phyloP scores from a whole-genome alignment of 2,113 vertebrate genomes.

The Apteryx mantelli region DNA sequence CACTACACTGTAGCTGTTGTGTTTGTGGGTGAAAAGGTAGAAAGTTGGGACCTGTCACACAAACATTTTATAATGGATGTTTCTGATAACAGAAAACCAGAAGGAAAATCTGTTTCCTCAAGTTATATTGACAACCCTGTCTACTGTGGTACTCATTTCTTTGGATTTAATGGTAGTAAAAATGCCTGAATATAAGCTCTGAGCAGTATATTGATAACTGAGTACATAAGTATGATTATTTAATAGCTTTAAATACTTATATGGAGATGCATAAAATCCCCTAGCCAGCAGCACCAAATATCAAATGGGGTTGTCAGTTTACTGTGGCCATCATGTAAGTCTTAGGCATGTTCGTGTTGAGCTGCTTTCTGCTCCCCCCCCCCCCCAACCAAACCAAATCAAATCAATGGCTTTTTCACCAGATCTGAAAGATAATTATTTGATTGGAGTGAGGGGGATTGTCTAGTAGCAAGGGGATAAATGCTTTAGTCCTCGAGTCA shows the following conservation, averaged over 20 bases:
- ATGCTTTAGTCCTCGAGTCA: neutral
- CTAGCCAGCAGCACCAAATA: neutral
- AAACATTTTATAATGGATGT: neutral
- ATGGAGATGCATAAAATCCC: neutral
- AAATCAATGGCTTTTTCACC: neutral
- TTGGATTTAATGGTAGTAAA: constrained; percentile 14
- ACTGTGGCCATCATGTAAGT: neutral
- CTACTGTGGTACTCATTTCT: neutral
- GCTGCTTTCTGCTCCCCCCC: neutral
- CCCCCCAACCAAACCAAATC: neutral
- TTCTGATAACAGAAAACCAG: neutral
- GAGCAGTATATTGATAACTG: neutral
- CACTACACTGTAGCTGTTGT: neutral
- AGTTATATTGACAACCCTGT: neutral
- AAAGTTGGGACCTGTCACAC: neutral
- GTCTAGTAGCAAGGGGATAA: neutral
- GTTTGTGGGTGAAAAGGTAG: neutral
- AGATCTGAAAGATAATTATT: constrained; percentile 4
- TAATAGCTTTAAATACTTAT: neutral
- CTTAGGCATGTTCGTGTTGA: neutral
- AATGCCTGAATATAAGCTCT: neutral
- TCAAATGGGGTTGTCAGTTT: neutral
- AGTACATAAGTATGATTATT: neutral
- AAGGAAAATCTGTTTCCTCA: constrained; percentile 3
- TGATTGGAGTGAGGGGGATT: neutral